Evolutionary conservation across 2,888 invertebrate genomes (phyloP), one percentile per base, ranked within the genome.

Genomic region (Synergus japonicus): DNA sequence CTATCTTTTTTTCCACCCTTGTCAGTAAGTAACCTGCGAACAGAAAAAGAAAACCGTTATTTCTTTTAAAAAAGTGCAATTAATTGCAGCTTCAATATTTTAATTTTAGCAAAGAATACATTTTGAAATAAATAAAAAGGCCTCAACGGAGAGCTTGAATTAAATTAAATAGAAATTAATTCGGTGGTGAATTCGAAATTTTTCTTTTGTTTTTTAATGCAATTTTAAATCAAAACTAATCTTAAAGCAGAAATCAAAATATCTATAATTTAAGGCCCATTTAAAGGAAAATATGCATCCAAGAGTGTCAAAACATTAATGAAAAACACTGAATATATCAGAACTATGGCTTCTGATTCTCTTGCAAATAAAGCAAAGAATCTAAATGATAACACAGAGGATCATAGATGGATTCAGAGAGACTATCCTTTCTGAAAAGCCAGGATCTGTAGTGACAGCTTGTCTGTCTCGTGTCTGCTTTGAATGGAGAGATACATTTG

Each of bases 1-100:
- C 99, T 79, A 99, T 97, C 93, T 99, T 99, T 83, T 97, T 97
- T 93, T 99, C 99, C 64, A 97, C 97, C 90, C 97, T 95, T 82
- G 99, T 99, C 90, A 99, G 93, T 82, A 99, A 94, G 93, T 99
- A 99, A 93, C 99, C 99, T 99, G 93, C 65, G 83, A 87, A 65
- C 22, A 77, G 73, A 76, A 76, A 80, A 41, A 63, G 58, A 22
- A 44, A 22, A 49, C 44, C 63, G 10, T 63, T 29, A 63, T 63
- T 60, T 22, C 9, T 37, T 37, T 37, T 5, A 37, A 37, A 37
- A 37, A 29, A 2, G 22, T 2, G 46, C 46, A 46, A 60, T 0
- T 5, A 10, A 12, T 22, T 8, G 8, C n/a, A 54, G 37, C 37
- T 37, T 37, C 37, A 46, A 46, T 46, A 46, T 46, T 12, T 37